Conservation (phyloP, 53 echinoderm and acorn worm genomes). For the Astropecten irregularis region DNA sequence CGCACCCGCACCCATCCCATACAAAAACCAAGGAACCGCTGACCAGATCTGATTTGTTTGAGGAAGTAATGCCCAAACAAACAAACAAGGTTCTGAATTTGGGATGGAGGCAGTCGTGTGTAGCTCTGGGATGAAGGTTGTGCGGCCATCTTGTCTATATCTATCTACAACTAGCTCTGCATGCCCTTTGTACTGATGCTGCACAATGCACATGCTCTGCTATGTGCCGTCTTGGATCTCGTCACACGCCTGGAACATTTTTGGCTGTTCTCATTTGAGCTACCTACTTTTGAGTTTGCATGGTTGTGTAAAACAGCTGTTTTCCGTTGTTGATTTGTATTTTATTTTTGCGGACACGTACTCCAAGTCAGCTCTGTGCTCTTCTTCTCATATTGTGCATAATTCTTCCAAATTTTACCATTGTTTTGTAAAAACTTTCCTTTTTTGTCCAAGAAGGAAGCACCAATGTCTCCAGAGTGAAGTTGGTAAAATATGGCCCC, state of each 20-base stretch:
- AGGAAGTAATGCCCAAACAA: no score
- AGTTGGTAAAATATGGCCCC: no score
- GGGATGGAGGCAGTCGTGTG: slow-evolving; percentile 19
- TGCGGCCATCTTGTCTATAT: slow-evolving; percentile 11
- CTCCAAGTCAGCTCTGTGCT: background rate
- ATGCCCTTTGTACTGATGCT: slow-evolving; percentile 11
- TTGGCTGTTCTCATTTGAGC: background rate
- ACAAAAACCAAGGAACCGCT: background rate
- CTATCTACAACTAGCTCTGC: background rate
- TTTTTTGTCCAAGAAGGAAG: no score
- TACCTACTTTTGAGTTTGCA: slow-evolving; percentile 34
- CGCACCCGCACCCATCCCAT: background rate
- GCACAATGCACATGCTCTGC: slow-evolving; percentile 21
- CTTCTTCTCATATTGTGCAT: background rate
- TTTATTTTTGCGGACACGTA: slow-evolving; percentile 2
- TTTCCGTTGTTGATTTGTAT: background rate
- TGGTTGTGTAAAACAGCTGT: slow-evolving; percentile 21
- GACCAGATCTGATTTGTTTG: no score
- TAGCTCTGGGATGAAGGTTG: slow-evolving; percentile 40
- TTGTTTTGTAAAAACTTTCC: no score
- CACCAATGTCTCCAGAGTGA: no score
- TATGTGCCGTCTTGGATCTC: background rate
- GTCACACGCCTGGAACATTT: background rate
- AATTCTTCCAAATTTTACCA: no score
- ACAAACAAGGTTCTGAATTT: background rate